Conservation (phyloP, 2,797 vertebrate genomes). For the Lepus oiostolus region DNA sequence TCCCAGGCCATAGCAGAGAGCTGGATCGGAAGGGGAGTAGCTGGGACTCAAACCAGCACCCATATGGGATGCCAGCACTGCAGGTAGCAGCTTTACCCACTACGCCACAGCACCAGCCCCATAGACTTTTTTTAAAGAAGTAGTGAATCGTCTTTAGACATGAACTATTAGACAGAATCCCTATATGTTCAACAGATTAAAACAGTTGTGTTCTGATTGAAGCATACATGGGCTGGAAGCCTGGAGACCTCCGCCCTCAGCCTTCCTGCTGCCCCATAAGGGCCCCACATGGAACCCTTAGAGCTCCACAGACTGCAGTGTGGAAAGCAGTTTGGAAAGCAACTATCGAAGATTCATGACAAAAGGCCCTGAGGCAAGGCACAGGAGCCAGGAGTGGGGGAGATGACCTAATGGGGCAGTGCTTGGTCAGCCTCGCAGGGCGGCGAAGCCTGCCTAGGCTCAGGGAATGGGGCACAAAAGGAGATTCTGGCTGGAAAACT, state of each 20-base stretch:
- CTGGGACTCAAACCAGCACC: too few relatives aligned
- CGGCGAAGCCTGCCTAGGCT: not conserved
- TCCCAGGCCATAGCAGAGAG: too few relatives aligned
- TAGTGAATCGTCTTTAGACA: constrained; percentile 1
- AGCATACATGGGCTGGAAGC: not conserved
- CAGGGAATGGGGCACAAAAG: not conserved
- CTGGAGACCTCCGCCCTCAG: not conserved
- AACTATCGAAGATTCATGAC: not conserved
- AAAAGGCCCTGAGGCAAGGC: not conserved
- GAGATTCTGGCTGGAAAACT: not conserved
- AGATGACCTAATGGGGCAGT: too few relatives aligned
- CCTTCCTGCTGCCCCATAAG: not conserved
- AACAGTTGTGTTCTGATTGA: not conserved
- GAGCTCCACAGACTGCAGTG: not conserved
- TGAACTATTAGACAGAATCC: constrained; percentile 13
- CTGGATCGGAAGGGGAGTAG: too few relatives aligned
- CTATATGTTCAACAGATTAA: not conserved
- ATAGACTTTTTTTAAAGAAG: not conserved
- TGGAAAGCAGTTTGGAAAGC: not conserved
- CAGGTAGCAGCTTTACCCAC: too few relatives aligned
- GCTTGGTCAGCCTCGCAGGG: not conserved
- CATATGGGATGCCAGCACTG: too few relatives aligned
- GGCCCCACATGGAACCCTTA: not conserved
- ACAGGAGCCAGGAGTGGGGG: not conserved
- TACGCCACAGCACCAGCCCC: too few relatives aligned